A percentile compares a stretch with the other conserved stretches of the same genome.
Evolutionary conservation across 2,888 invertebrate genomes (phyloP).

Genomic region (Acronicta alni): DNA sequence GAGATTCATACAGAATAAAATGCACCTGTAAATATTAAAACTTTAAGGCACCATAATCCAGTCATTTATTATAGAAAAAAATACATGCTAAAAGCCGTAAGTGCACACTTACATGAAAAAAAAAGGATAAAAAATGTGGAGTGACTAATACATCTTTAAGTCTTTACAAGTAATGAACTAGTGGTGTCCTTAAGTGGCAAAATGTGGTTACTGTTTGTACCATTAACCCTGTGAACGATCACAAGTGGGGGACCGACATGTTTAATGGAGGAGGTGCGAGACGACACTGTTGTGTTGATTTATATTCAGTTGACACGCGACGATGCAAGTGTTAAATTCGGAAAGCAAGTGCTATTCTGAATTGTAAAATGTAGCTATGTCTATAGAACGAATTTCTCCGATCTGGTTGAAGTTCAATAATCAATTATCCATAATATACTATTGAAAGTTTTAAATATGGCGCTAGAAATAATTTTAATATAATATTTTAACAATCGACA

Average conservation of each 20-base stretch:
- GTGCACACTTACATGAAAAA: constrained; percentile 15
- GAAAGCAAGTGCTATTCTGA: constrained; percentile 21
- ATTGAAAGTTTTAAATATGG: neutral
- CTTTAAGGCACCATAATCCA: constrained; percentile 12
- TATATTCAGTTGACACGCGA: constrained; percentile 56
- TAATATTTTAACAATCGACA: constrained; percentile 18
- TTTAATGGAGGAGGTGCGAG: constrained; percentile 38
- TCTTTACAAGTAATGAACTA: constrained; percentile 28
- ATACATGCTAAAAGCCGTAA: constrained; percentile 23
- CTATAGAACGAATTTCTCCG: neutral
- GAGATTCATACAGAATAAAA: constrained; percentile 4
- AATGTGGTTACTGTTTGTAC: constrained; percentile 39
- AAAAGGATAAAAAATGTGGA: constrained; percentile 14
- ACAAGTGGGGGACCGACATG: constrained; percentile 38
- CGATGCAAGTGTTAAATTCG: constrained; percentile 49
- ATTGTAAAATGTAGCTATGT: constrained; percentile 27
- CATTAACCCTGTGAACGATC: constrained; percentile 61
- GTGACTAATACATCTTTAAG: constrained; percentile 12
- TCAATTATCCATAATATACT: constrained; percentile 3
- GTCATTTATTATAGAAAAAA: constrained; percentile 24
- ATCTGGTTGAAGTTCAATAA: constrained; percentile 1
- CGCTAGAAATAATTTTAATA: constrained; percentile 8
- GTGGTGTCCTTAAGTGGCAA: constrained; percentile 21
- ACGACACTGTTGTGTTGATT: constrained; percentile 38
- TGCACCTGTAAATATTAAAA: constrained; percentile 31